Percentiles rank a stretch among this genome's conserved stretches.
Evolutionary conservation across 2,113 vertebrate genomes (phyloP).

Genomic region (Callospermophilus lateralis): DNA sequence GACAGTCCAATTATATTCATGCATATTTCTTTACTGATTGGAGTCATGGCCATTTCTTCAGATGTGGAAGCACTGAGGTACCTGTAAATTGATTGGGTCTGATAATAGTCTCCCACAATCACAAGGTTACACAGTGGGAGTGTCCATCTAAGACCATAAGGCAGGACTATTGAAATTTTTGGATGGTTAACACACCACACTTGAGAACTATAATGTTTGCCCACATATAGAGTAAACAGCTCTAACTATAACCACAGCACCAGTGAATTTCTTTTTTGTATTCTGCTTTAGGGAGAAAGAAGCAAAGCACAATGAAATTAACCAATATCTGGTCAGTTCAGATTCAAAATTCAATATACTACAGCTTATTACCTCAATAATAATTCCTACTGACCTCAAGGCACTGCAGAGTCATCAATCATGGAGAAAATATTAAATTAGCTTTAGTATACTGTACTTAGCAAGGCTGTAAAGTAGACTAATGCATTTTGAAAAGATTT

Average conservation of each 20-base stretch:
- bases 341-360: constrained; percentile 64
- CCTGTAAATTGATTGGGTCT: not conserved
- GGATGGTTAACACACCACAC: not conserved
- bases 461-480: constrained; percentile 70
- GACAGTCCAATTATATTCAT: constrained; percentile 41
- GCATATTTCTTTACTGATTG: constrained; percentile 43
- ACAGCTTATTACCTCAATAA: constrained; percentile 64
- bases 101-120: not conserved
- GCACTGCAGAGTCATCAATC: constrained; percentile 67
- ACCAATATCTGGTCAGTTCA: constrained; percentile 67
- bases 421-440: constrained; percentile 75
- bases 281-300: constrained; percentile 32
- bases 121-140: not conserved
- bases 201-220: not conserved
- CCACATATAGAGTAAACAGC: not conserved
- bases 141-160: not conserved
- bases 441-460: constrained; percentile 67
- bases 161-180: not conserved
- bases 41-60: constrained; percentile 32
- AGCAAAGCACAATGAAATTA: constrained; percentile 60
- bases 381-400: constrained; percentile 54
- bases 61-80: not conserved
- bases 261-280: not conserved
- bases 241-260: not conserved
- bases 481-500: constrained; percentile 72